A percentile compares a stretch with the other conserved stretches of the same genome.
phyloP scores from a whole-genome alignment of 2,113 vertebrate genomes.

The Nothocercus julius region DNA sequence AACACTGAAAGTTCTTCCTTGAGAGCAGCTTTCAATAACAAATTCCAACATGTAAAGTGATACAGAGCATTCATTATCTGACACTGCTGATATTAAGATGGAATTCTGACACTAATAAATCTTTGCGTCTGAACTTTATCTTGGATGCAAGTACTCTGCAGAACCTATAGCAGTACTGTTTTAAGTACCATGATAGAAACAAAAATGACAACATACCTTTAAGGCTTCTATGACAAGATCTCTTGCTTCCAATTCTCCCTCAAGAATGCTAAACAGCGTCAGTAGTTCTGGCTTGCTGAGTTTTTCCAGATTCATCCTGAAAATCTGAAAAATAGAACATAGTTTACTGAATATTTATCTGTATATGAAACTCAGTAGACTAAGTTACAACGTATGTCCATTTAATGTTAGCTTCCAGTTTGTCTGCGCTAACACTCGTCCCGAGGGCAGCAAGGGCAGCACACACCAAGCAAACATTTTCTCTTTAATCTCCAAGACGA shows the following conservation, averaged over 20 bases:
- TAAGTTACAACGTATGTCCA: neutral
- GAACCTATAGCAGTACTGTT: accelerated
- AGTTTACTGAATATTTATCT: neutral
- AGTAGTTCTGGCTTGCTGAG: constrained; percentile 93
- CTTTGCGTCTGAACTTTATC: neutral
- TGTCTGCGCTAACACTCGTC: neutral
- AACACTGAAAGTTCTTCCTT: neutral
- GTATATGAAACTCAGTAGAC: neutral
- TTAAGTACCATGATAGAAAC: too few species aligned
- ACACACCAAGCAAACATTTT: neutral
- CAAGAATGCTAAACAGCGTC: constrained; percentile 94
- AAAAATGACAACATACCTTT: constrained; percentile 82
- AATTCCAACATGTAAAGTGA: neutral
- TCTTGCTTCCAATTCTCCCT: constrained; percentile 95
- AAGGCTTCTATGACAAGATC: constrained; percentile 95
- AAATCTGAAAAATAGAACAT: constrained; percentile 74
- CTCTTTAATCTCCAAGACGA: neutral
- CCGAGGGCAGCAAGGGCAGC: neutral
- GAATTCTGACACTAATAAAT: neutral
- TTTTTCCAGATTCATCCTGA: constrained; percentile 95
- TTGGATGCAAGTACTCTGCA: neutral
- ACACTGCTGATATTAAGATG: neutral
- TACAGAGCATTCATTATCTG: neutral
- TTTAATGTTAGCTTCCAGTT: neutral
- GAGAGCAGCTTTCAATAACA: neutral